Evolutionary conservation across 2,113 vertebrate species (phyloP).

Genomic region (Gnathonemus echidnorhynchus): DNA sequence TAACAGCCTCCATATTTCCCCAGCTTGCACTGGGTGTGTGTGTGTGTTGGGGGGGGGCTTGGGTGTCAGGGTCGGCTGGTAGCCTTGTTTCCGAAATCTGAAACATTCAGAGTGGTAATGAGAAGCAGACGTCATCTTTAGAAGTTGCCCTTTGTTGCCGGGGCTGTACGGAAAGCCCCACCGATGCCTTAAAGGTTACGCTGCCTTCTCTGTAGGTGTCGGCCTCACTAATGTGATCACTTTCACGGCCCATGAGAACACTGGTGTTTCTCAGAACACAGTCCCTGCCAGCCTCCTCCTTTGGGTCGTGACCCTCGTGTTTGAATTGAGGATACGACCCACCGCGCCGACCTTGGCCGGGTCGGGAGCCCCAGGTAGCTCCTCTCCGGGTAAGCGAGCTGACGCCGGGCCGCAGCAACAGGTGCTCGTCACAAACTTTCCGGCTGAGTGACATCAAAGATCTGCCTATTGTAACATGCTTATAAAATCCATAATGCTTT

Average conservation of each 20-base stretch:
- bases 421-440: conserved; percentile 47
- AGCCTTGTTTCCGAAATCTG: not conserved
- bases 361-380: not conserved
- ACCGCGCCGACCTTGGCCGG: not conserved
- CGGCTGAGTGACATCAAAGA: conserved; percentile 36
- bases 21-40: not conserved
- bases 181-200: not conserved
- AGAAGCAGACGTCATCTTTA: not conserved
- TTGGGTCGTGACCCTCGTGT: not conserved
- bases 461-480: conserved; percentile 45
- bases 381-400: not conserved
- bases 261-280: conserved; percentile 27
- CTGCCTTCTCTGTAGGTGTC: not conserved
- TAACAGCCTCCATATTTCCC: not conserved
- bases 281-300: not conserved
- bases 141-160: not conserved
- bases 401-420: conserved; percentile 42
- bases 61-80: not conserved
- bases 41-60: not conserved
- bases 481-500: conserved; percentile 46
- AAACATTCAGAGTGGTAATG: not conserved
- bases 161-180: not conserved
- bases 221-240: not conserved
- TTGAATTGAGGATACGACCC: not conserved
- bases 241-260: conserved; percentile 6